Evolutionary conservation across 2,888 invertebrate genomes (phyloP), one percentile per base, ranked within the genome.

Genomic region (Idaea biselata): DNA sequence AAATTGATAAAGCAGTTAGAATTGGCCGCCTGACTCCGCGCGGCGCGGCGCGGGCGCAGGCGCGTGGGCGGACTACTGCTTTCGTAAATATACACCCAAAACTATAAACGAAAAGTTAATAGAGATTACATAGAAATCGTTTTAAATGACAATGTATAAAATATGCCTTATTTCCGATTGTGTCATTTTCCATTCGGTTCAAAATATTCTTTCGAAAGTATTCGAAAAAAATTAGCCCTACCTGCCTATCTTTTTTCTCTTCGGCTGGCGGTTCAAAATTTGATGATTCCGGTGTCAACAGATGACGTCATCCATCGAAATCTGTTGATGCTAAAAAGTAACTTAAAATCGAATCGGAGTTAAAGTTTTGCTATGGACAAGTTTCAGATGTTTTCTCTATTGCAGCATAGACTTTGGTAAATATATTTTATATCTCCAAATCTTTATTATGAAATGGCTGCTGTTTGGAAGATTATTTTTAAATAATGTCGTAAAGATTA

Each of bases 1-100:
- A 44, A 44, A 44, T 44, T 44, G 44, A 44, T 44, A 44, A 44
- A 44, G 44, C 44, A 44, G 44, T 44, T 44, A 44, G 44, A 44
- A 44, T 44, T 14, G 44, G 11, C 44, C 44, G 14, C 14, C 11
- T 14, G 44, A 44, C 44, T 44, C 44, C 11, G 32, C 32, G 32
- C n/a, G 25, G 25, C 25, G 25, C 25, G 25, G 25, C 25, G 25
- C 25, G 25, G 3, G 25, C 25, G 1, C 25, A 25, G 25, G 3
- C 25, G 25, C 11, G 44, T 44, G 44, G 44, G 44, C 44, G 44
- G 5, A 44, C 44, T 8, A 44, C 44, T 2, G 14, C 44, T 44
- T 44, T 44, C 14, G 44, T 44, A 44, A 44, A 44, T 44, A 44
- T 44, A 44, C 3, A 8, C 3, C 44, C 44, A 44, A 44, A 44